phyloP scores from a whole-genome alignment of 2,797 vertebrate genomes.

The Megalops cyprinoides region DNA sequence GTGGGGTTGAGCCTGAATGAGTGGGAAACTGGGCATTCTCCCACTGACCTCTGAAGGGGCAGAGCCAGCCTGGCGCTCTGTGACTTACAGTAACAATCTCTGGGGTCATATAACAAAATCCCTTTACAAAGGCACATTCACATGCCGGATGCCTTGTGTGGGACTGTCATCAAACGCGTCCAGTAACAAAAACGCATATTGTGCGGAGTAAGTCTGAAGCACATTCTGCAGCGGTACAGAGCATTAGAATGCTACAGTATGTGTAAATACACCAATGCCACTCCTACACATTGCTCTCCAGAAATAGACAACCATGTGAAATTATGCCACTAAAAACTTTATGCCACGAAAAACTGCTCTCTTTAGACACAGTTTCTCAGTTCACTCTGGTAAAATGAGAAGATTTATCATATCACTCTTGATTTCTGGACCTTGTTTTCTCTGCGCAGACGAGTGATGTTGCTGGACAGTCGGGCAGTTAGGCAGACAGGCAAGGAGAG shows the following conservation, averaged over 20 bases:
- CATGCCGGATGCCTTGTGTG: slow-evolving; percentile 49
- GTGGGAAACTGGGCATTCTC: slow-evolving; percentile 30
- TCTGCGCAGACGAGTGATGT: too few species aligned
- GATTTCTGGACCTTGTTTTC: too few species aligned
- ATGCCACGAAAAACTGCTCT: too few species aligned
- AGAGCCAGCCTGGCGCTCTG: slow-evolving; percentile 30
- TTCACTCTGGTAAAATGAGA: too few species aligned
- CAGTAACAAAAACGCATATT: slow-evolving; percentile 57
- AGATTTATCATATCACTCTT: too few species aligned
- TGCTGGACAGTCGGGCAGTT: too few species aligned
- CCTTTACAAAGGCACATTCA: slow-evolving; percentile 57
- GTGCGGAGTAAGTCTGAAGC: slow-evolving; percentile 42
- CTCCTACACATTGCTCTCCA: too few species aligned
- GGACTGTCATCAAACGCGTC: slow-evolving; percentile 34
- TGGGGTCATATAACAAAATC: slow-evolving; percentile 43
- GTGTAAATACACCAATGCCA: too few species aligned
- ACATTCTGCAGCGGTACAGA: not conserved
- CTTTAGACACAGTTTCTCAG: too few species aligned
- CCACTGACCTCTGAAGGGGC: slow-evolving; percentile 3
- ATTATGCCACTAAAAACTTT: too few species aligned
- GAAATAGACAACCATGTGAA: too few species aligned
- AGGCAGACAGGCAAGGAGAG: too few species aligned
- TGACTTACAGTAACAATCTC: slow-evolving; percentile 36
- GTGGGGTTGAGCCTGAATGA: slow-evolving; percentile 11
- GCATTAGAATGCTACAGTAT: not conserved